A percentile compares a stretch with the other conserved stretches of the same genome.
phyloP scores from a whole-genome alignment of 1,140 invertebrate genomes.

The Tyrophagus putrescentiae region DNA sequence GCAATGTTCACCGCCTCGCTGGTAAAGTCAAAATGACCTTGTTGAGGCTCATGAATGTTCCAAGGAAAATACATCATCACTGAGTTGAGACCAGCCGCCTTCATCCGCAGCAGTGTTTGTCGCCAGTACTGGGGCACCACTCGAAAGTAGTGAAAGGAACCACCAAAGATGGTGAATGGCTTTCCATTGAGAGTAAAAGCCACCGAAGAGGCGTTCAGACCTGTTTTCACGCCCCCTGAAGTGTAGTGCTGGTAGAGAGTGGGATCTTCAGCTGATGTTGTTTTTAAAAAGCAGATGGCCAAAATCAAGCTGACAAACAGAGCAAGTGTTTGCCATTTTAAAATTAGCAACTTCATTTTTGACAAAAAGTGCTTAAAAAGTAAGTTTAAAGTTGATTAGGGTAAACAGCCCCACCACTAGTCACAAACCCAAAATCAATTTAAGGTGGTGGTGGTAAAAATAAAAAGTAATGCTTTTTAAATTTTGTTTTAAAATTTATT shows the following conservation, averaged over 20 bases:
- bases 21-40: constrained; percentile 27
- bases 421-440: too few species aligned
- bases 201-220: neutral
- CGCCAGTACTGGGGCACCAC: constrained; percentile 64
- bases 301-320: too few species aligned
- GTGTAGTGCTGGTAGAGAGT: neutral
- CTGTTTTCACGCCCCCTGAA: neutral
- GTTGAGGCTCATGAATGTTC: constrained; percentile 37
- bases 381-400: too few species aligned
- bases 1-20: constrained; percentile 30
- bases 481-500: too few species aligned
- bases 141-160: constrained; percentile 81
- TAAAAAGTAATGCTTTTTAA: too few species aligned
- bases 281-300: too few species aligned
- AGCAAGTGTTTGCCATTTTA: too few species aligned
- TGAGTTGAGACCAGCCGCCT: constrained; percentile 71
- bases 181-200: constrained; percentile 42
- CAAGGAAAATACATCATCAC: constrained; percentile 50
- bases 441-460: too few species aligned
- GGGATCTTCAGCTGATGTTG: too few species aligned
- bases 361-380: too few species aligned
- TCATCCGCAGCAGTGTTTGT: constrained; percentile 60
- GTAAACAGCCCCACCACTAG: too few species aligned
- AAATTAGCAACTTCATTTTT: too few species aligned
- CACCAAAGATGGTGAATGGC: constrained; percentile 62